A percentile compares a stretch with the other conserved stretches of the same genome.
phyloP scores from a whole-genome alignment of 2,113 vertebrate species.

The Gallinago undulata region DNA sequence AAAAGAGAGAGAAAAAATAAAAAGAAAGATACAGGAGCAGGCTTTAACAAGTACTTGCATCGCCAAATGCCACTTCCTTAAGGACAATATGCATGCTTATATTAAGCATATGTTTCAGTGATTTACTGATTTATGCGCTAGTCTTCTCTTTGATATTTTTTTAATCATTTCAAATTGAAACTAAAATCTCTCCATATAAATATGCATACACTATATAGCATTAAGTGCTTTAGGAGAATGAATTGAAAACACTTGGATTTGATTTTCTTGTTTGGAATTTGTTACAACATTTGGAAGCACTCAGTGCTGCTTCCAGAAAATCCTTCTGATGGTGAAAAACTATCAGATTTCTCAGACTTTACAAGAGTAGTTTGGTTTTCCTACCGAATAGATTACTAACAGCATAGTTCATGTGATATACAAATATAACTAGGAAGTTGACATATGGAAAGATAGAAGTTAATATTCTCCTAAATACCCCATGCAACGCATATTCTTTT shows the following conservation, averaged over 20 bases:
- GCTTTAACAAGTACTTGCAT: neutral
- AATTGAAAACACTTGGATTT: neutral
- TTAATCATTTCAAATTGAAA: neutral
- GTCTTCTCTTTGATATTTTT: neutral
- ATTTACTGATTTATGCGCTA: neutral
- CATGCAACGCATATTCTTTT: accelerated
- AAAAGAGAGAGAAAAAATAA: neutral
- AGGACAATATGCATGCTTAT: neutral
- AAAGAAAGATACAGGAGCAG: neutral
- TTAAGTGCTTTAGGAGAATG: neutral
- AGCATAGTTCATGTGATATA: neutral
- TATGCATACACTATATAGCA: neutral
- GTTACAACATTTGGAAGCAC: neutral
- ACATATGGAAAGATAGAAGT: neutral
- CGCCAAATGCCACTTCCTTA: neutral
- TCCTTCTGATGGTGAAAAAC: neutral
- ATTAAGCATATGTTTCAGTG: neutral
- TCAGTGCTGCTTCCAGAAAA: neutral
- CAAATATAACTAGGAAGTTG: neutral
- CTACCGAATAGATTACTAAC: neutral
- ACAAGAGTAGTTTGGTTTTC: neutral
- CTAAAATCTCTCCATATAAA: neutral
- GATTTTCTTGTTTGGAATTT: neutral
- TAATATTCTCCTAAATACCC: neutral
- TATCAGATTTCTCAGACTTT: neutral